These are phyloP conservation scores for Centropristis striata DNA, from an alignment of 2,113 vertebrate genomes.

Conservation along the genomic window DNA sequence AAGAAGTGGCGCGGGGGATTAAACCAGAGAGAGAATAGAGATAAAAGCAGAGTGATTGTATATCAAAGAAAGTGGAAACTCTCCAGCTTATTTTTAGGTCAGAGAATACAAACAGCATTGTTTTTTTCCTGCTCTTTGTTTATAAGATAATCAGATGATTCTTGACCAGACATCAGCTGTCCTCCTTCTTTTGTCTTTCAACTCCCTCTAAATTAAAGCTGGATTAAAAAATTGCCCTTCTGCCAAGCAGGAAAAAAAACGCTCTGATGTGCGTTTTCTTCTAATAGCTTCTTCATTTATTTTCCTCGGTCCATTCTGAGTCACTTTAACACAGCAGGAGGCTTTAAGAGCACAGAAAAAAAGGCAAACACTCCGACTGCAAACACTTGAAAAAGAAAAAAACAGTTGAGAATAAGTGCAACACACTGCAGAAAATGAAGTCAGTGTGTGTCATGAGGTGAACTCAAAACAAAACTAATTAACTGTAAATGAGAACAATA, in stretches of 20 bases:
- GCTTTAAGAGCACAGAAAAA: slow-evolving; percentile 2
- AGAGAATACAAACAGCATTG: slow-evolving; percentile 11
- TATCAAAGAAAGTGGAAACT: neutral
- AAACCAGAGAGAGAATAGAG: neutral
- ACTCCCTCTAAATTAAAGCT: neutral
- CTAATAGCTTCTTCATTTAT: slow-evolving; percentile 1
- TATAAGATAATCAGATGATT: slow-evolving; percentile 7
- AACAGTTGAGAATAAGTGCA: neutral
- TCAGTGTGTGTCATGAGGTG: slow-evolving; percentile 25
- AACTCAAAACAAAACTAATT: too few species aligned
- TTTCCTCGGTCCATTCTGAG: slow-evolving; percentile 2
- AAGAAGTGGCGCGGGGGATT: neutral
- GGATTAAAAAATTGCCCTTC: slow-evolving; percentile 9
- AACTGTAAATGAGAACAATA: neutral
- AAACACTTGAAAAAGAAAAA: neutral
- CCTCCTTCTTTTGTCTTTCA: slow-evolving; percentile 3
- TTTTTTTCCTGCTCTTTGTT: slow-evolving; percentile 33
- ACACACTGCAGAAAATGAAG: slow-evolving; percentile 35
- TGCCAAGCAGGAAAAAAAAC: slow-evolving; percentile 6
- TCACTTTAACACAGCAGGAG: neutral
- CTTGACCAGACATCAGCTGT: neutral
- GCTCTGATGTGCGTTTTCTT: neutral
- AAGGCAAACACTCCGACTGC: slow-evolving; percentile 21
- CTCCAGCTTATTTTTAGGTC: slow-evolving; percentile 21
- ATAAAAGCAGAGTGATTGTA: neutral